A percentile compares a stretch with the other conserved stretches of the same genome.
phyloP scores from a whole-genome alignment of 2,797 vertebrate species.

The Dermochelys coriacea region DNA sequence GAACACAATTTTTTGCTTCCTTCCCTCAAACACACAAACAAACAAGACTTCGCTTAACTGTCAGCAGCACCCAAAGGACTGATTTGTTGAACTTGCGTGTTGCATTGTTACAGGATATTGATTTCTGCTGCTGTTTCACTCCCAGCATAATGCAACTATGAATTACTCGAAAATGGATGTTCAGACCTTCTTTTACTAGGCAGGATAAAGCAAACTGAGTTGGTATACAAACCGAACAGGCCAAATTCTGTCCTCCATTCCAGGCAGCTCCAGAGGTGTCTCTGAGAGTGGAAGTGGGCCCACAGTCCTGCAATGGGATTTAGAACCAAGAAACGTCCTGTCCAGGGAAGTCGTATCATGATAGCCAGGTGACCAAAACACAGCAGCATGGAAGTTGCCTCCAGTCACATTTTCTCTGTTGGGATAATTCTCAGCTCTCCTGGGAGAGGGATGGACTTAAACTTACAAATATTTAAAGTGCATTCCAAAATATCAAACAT shows the following conservation, averaged over 20 bases:
- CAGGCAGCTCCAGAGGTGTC: neutral
- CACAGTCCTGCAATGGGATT: accelerated
- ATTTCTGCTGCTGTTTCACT: constrained; percentile 61
- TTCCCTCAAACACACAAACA: too few relatives aligned
- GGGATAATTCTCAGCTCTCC: neutral
- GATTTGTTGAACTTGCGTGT: constrained; percentile 14
- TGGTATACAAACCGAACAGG: neutral
- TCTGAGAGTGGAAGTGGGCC: neutral
- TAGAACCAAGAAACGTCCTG: neutral
- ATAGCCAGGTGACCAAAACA: constrained; percentile 15
- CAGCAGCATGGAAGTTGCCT: neutral
- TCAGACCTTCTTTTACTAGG: constrained; percentile 15
- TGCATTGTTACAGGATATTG: constrained; percentile 48
- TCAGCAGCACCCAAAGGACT: constrained; percentile 1
- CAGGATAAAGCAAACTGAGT: constrained; percentile 5
- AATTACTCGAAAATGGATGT: neutral
- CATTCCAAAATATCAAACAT: neutral
- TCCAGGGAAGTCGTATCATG: neutral
- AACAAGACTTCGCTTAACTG: neutral
- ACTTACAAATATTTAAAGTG: neutral
- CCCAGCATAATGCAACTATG: neutral
- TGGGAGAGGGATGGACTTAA: neutral
- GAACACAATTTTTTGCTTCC: neutral
- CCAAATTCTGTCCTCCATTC: neutral
- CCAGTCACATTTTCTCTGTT: too few relatives aligned